Percentiles rank a stretch among this genome's conserved stretches.
Evolutionary conservation across 2,888 invertebrate genomes (phyloP).

Genomic region (Nineta flava): DNA sequence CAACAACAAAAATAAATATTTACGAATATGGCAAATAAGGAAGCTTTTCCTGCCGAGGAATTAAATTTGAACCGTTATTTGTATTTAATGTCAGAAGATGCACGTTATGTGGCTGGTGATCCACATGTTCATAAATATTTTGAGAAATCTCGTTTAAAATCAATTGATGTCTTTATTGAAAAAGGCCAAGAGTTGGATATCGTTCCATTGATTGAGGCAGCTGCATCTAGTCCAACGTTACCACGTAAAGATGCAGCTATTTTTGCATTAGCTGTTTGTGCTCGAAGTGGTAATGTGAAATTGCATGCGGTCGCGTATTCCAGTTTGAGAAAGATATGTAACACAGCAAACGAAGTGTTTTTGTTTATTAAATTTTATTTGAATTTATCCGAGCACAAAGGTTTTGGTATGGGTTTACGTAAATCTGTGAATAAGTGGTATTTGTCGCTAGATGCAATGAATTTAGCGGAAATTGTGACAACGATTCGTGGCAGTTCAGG

Average conservation of each 20-base stretch:
- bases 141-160: conserved; percentile 7
- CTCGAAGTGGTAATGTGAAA: conserved; percentile 11
- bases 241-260: conserved; percentile 3
- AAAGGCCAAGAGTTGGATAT: not conserved
- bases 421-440: conserved; percentile 50
- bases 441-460: conserved; percentile 36
- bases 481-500: conserved; percentile 45
- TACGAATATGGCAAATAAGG: not conserved
- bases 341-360: conserved; percentile 35
- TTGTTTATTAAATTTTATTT: conserved; percentile 20
- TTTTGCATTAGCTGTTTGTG: conserved; percentile 5
- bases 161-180: conserved; percentile 9
- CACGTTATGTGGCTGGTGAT: conserved; percentile 19
- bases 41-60: conserved; percentile 8
- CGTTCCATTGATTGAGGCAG: not conserved
- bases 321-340: conserved; percentile 36
- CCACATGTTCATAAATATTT: conserved; percentile 16
- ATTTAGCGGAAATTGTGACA: conserved; percentile 45
- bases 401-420: conserved; percentile 47
- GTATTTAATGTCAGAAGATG: conserved; percentile 17
- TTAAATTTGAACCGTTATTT: conserved; percentile 19
- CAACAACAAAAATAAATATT: too few species aligned
- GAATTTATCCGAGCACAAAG: conserved; percentile 14
- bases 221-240: not conserved
- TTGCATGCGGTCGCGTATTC: conserved; percentile 38